Base-by-base conservation (phyloP, 2,797 vertebrate genomes). In the Carduelis carduelis region DNA sequence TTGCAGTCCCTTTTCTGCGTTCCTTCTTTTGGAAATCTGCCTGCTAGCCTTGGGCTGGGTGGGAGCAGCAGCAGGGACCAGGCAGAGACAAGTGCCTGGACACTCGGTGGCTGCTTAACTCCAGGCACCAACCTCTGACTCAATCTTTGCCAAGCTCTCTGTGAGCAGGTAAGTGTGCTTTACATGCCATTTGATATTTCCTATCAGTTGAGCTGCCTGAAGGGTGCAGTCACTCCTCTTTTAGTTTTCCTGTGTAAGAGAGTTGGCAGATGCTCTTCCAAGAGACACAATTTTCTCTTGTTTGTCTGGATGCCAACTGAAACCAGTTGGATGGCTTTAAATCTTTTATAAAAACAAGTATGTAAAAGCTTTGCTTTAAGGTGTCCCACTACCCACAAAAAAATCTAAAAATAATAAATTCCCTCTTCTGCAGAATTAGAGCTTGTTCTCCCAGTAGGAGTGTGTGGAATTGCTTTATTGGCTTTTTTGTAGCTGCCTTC, bases 271-370 rank as follows among this genome's bases (percentile, higher is more conserved):
- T 81, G 37, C 57, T 75, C 32, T 79, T 96, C 65, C 80, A 85
- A 71, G 39, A 89, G 37, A 32, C 26, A 43, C 0, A 0, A 14
- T 84, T 88, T 74, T 41, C 24, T 72, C 56, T 64, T 88, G 10
- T 90, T 94, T 93, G 71, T 90, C 68, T 68, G 83, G 41, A n/a
- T 92, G 92, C 83, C 83, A 92, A 9, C 35, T 59, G 81, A 59
- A 83, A 66, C 41, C 60, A 34, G 63, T 74, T 89, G 90, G 52
- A 53, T 0, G 1, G 35, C 24, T 94, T 83, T 86, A 83, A 81
- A 83, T 82, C 53, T 89, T 92, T 60, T 50, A 44, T 57, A 71
- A 81, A 95, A 86, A 69, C 9, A 7, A 39, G 30, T 79, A 43
- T 81, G 56, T 74, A 80, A 89, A 89, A 87, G 37, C 41, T 90